A percentile compares a stretch with the other conserved stretches of the same genome.
phyloP scores from a whole-genome alignment of 2,888 invertebrate species.

The Campoletis raptor region DNA sequence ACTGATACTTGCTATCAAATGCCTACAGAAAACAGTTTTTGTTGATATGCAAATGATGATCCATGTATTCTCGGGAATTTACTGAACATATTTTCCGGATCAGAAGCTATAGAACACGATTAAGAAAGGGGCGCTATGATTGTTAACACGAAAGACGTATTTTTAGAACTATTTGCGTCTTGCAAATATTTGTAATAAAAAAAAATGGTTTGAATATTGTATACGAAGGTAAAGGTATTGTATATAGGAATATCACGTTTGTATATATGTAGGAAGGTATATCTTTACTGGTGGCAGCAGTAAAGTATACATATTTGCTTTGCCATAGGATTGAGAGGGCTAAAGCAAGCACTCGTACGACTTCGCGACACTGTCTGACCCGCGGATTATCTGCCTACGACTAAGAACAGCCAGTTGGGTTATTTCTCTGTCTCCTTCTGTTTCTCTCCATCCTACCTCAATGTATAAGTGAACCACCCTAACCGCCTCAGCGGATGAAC shows the following conservation, averaged over 20 bases:
- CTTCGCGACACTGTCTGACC: conserved; percentile 84
- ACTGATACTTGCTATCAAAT: background rate
- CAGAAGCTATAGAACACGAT: background rate
- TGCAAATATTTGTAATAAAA: background rate
- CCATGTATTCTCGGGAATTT: background rate
- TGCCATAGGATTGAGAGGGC: conserved; percentile 63
- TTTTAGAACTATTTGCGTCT: background rate
- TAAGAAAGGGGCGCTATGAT: background rate
- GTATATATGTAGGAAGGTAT: background rate
- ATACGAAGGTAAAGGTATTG: background rate
- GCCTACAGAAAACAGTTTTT: conserved; percentile 1
- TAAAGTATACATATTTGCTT: conserved; percentile 44
- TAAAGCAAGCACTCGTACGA: conserved; percentile 81
- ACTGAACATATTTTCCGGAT: background rate
- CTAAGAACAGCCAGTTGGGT: conserved; percentile 74
- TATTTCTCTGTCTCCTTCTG: conserved; percentile 72
- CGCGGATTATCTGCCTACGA: conserved; percentile 83
- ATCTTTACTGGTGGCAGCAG: conserved; percentile 1
- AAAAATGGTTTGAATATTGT: background rate
- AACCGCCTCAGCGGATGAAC: conserved; percentile 60
- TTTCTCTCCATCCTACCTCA: conserved; percentile 57
- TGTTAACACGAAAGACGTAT: background rate
- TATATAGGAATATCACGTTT: background rate
- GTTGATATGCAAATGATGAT: background rate
- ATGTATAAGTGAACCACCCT: conserved; percentile 63